Evolutionary conservation across 1,140 invertebrate species (phyloP).

Genomic region (Cylas formicarius): DNA sequence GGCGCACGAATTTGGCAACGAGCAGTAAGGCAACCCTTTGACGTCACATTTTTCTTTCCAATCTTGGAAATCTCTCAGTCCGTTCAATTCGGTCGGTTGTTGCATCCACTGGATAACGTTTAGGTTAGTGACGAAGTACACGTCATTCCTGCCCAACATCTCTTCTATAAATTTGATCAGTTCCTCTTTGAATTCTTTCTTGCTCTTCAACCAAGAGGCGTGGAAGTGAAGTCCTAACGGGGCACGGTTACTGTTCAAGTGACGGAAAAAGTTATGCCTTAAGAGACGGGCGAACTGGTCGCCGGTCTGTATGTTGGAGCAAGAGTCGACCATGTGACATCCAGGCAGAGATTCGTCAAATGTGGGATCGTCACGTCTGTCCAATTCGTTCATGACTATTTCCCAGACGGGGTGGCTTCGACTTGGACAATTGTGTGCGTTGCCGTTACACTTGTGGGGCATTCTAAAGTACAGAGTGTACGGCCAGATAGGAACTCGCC

Average conservation of each 20-base stretch:
- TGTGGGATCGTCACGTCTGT: conserved; percentile 82
- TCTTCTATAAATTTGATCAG: conserved; percentile 92
- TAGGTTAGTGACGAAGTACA: conserved; percentile 89
- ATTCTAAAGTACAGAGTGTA: conserved; percentile 93
- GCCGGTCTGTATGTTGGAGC: conserved; percentile 82
- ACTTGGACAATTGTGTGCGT: conserved; percentile 85
- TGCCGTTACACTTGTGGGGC: conserved; percentile 91
- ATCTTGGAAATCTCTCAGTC: conserved; percentile 82
- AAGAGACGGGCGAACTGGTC: conserved; percentile 81
- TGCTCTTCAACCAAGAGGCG: conserved; percentile 90
- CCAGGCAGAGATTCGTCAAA: conserved; percentile 85
- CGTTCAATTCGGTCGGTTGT: conserved; percentile 81
- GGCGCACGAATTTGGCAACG: conserved; percentile 82
- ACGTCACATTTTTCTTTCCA: conserved; percentile 96
- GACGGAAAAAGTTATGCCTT: conserved; percentile 89
- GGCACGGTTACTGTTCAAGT: conserved; percentile 86
- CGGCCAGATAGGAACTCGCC: conserved; percentile 88
- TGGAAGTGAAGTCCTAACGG: conserved; percentile 93
- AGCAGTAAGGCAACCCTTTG: conserved; percentile 88
- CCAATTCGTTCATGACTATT: conserved; percentile 92
- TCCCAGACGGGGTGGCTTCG: conserved; percentile 89
- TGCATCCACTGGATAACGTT: conserved; percentile 98
- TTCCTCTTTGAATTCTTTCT: conserved; percentile 87
- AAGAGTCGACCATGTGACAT: conserved; percentile 92
- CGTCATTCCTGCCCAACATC: conserved; percentile 79